Evolutionary conservation across 2,888 invertebrate species (phyloP), one percentile per base, ranked within the genome.

Genomic region (Melieria picta): DNA sequence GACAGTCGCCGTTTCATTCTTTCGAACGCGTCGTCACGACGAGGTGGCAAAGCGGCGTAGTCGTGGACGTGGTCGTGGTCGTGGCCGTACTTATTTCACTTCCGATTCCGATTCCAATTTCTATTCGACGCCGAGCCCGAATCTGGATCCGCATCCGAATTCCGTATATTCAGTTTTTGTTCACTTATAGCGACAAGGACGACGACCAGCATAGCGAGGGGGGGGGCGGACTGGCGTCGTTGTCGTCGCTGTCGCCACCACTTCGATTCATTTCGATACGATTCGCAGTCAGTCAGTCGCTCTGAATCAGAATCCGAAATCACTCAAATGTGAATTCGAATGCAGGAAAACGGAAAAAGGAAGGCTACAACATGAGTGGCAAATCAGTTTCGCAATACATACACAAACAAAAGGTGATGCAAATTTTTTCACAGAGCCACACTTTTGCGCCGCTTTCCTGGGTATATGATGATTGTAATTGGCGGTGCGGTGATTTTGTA

Each of bases 361-460:
- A 45, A 71, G 63, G 62, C 58, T 73, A 69, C 68, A 64, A 69
- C 71, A 71, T 78, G 75, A 77, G 77, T 77, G 72, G 76, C 76
- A 78, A 83, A 83, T 81, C 84, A 82, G 84, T 84, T 84, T 84
- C 81, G 83, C 84, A 84, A 84, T 84, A 84, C 84, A 84, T 84
- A 84, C 84, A 83, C 84, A 84, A 83, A 84, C 84, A 83, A 79
- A 83, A 83, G 82, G 84, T 82, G 79, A 80, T 81, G 67, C 61
- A 68, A 72, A 63, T 67, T 60, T 67, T 60, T 67, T 61, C 67
- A 67, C 52, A 67, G 61, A 52, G 13, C 50, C 45, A 11, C 52
- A 47, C 58, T 30, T 58, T 30, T 30, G 1, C 30, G 30, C 30
- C 30, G 30, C 30, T 30, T 30, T 30, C 30, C 30, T 30, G 30